Percentiles rank a stretch among this genome's conserved stretches.
These are phyloP conservation scores for Limnephilus rhombicus DNA, from an alignment of 2,888 invertebrate species.

Conservation along the genomic window DNA sequence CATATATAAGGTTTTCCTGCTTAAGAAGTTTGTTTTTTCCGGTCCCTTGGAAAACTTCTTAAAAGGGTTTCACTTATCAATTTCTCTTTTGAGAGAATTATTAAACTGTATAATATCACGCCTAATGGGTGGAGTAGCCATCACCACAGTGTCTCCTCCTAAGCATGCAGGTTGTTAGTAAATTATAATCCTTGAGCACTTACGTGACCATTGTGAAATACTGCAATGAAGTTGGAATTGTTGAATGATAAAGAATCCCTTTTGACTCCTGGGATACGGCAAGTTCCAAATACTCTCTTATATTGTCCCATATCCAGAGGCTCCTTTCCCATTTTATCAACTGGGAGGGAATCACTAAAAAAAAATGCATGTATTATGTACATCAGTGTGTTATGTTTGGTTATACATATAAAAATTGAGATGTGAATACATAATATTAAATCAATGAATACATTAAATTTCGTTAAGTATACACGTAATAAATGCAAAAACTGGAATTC, in stretches of 20 bases:
- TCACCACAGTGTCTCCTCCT: too few relatives aligned
- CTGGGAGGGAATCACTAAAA: constrained; percentile 78
- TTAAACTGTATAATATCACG: background rate
- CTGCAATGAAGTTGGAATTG: constrained; percentile 83
- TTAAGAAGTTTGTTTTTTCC: too few relatives aligned
- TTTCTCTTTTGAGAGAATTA: background rate
- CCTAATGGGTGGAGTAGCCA: too few relatives aligned
- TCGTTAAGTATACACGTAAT: background rate
- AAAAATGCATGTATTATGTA: constrained; percentile 66
- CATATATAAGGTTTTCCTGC: too few relatives aligned
- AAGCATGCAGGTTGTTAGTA: too few relatives aligned
- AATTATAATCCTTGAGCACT: constrained; percentile 66
- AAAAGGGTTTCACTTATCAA: too few relatives aligned
- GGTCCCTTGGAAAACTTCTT: too few relatives aligned
- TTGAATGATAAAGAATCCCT: constrained; percentile 83
- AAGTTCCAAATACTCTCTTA: constrained; percentile 92
- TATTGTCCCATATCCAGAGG: constrained; percentile 96
- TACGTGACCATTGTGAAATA: constrained; percentile 91
- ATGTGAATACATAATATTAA: background rate
- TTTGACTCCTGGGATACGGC: constrained; percentile 85
- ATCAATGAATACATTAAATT: background rate
- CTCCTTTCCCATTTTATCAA: constrained; percentile 87
- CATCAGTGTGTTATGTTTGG: too few relatives aligned
- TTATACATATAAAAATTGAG: too few relatives aligned
- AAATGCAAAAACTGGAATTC: too few relatives aligned